Evolutionary conservation across 1,140 invertebrate genomes (phyloP).

Genomic region (Formica selysi): DNA sequence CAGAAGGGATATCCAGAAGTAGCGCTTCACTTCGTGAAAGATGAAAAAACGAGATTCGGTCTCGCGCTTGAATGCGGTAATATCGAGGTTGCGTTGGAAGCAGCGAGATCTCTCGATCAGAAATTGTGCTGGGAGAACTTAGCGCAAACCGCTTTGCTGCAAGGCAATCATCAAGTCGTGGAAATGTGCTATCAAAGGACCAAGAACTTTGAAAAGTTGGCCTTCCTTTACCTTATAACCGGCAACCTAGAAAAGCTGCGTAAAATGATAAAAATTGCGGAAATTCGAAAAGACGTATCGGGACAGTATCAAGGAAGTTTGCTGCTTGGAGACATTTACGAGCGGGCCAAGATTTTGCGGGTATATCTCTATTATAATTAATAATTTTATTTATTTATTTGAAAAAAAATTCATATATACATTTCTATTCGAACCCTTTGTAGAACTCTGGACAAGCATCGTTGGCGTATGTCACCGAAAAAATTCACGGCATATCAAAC

Average conservation of each 20-base stretch:
- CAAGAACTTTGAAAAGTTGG: slow-evolving; percentile 99
- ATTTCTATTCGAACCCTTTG: slow-evolving; percentile 54
- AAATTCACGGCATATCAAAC: slow-evolving; percentile 96
- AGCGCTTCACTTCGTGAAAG: slow-evolving; percentile 99
- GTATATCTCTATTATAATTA: slow-evolving; percentile 83
- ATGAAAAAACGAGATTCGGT: slow-evolving; percentile 98
- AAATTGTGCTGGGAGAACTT: slow-evolving; percentile 98
- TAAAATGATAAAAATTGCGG: slow-evolving; percentile 99
- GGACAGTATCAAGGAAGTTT: slow-evolving; percentile 98
- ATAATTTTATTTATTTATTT: slow-evolving; percentile 36
- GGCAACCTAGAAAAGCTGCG: slow-evolving; percentile 99
- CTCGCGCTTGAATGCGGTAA: slow-evolving; percentile 99
- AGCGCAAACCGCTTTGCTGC: slow-evolving; percentile 97
- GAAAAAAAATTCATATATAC: neutral
- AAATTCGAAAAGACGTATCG: slow-evolving; percentile 97
- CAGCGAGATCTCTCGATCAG: slow-evolving; percentile 97
- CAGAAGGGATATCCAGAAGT: slow-evolving; percentile 99
- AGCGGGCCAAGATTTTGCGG: slow-evolving; percentile 96
- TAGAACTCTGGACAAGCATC: slow-evolving; percentile 89
- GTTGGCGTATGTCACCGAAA: slow-evolving; percentile 97
- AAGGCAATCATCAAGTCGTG: slow-evolving; percentile 98
- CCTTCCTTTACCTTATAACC: slow-evolving; percentile 99
- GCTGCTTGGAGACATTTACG: slow-evolving; percentile 95
- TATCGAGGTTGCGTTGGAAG: slow-evolving; percentile 97
- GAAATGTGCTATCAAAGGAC: slow-evolving; percentile 99